These are phyloP conservation scores for Drosophila lacertosa DNA, from an alignment of 1,140 invertebrate species.

Conservation along the genomic window DNA sequence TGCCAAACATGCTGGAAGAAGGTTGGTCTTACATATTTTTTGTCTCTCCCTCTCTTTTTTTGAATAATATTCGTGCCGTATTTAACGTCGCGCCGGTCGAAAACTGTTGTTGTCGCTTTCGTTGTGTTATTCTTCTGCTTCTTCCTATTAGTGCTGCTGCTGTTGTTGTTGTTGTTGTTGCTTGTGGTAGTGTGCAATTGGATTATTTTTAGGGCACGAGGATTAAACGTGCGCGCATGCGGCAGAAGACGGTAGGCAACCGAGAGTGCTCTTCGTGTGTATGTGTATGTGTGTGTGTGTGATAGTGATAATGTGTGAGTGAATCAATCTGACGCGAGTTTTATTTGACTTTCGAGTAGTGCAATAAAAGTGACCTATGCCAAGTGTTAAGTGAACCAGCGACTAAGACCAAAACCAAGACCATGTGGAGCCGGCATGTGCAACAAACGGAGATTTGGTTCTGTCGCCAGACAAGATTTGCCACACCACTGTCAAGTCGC, in stretches of 20 bases:
- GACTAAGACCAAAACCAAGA: slow-evolving; percentile 8
- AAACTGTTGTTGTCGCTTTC: slow-evolving; percentile 21
- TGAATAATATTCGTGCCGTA: slow-evolving; percentile 26
- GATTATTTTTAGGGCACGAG: slow-evolving; percentile 40
- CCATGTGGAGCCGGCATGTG: slow-evolving; percentile 44
- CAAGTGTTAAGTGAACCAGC: slow-evolving; percentile 29
- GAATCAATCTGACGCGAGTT: slow-evolving; percentile 11
- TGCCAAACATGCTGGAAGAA: slow-evolving; percentile 83
- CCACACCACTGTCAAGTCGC: slow-evolving; percentile 81
- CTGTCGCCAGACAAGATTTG: slow-evolving; percentile 73
- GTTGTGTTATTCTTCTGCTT: slow-evolving; percentile 1
- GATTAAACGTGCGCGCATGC: slow-evolving; percentile 45
- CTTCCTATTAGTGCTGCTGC: neutral
- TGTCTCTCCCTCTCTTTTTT: slow-evolving; percentile 27
- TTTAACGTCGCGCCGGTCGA: slow-evolving; percentile 57
- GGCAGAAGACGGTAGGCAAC: slow-evolving; percentile 23
- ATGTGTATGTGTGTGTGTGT: too few relatives aligned
- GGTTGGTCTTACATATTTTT: slow-evolving; percentile 67
- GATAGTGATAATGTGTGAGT: too few relatives aligned
- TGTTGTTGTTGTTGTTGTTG: slow-evolving; percentile 16
- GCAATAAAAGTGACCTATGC: slow-evolving; percentile 41
- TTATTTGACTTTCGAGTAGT: slow-evolving; percentile 1
- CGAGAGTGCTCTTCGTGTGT: too few relatives aligned
- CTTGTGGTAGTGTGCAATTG: slow-evolving; percentile 42
- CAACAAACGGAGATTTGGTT: slow-evolving; percentile 20